Base-by-base conservation (phyloP, 2,113 vertebrate species). In the Capricornis sumatraensis region DNA sequence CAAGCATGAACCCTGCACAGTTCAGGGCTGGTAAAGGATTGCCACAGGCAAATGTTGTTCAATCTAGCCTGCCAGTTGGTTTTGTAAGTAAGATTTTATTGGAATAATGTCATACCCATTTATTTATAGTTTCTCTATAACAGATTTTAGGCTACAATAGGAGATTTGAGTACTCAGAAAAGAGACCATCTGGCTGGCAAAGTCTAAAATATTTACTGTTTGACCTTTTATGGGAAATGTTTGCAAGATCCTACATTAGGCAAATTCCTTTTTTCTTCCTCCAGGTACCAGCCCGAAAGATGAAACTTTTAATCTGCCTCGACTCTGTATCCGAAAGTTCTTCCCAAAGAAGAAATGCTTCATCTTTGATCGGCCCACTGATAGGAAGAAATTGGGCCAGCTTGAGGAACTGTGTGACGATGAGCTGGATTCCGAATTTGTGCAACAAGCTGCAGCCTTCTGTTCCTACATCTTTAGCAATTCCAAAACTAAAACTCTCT, bases 401-500 rank as follows among this genome's bases (percentile, higher is more conserved):
- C 50, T 50, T 50, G 50, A 50, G 50, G 90, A 50, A 1, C 45
- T 98, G 57, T 5, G 50, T 8, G 97, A 47, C 45, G 45, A 47
- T 92, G 78, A 98, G 0, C n/a, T 99, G 15, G 83, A 98, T 2
- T 0, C 90, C 0, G 93, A 98, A 6, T 98, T 98, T 40, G 40
- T 93, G 84, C 12, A 91, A 78, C 98, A 98, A 58, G 14, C 94
- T 40, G 1, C 2, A 10, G 53, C 1, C 27, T 98, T 98, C 96
- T 98, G 97, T 23, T 83, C 62, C 9, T 90, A 98, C 36, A 43
- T 98, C 45, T 98, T 97, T 30, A 58, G 8, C 2, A 36, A n/a
- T 7, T 97, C 97, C 30, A 88, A 76, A 16, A 25, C 28, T 5
- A 98, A 98, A 95, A 98, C 79, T 1, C 30, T 98, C 8, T 78